Conservation (phyloP, 2,888 invertebrate genomes). For the Trissoscelio sp. region DNA sequence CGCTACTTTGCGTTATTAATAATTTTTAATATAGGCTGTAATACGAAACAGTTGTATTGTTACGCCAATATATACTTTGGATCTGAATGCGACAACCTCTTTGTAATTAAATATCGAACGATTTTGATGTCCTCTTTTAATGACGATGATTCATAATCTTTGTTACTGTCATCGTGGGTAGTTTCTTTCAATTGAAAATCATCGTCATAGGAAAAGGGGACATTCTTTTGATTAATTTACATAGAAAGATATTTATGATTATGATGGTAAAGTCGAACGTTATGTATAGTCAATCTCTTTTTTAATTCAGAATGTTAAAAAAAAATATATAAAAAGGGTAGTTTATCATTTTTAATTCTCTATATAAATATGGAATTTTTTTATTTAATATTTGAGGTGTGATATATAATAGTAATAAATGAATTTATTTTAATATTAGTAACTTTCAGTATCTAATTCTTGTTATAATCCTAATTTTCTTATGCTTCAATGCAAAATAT, state of each 20-base stretch:
- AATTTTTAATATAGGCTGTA: constrained; percentile 54
- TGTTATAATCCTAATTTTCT: too few species aligned
- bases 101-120: constrained; percentile 59
- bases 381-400: too few species aligned
- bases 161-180: neutral
- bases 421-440: too few species aligned
- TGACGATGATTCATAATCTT: constrained; percentile 22
- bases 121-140: constrained; percentile 23
- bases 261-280: too few species aligned
- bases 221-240: constrained; percentile 2
- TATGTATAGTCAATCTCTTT: too few species aligned
- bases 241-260: neutral
- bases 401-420: too few species aligned
- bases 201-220: neutral
- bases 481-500: too few species aligned
- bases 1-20: constrained; percentile 65
- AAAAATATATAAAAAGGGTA: too few species aligned
- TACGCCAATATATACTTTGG: constrained; percentile 28
- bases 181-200: constrained; percentile 1
- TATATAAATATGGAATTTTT: too few species aligned
- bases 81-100: constrained; percentile 19
- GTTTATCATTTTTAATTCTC: too few species aligned
- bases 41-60: constrained; percentile 45
- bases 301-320: too few species aligned
- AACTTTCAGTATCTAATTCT: too few species aligned